Evolutionary conservation across 1,140 invertebrate genomes (phyloP), one percentile per base, ranked within the genome.

Genomic region (Trachymyrmex septentrionalis): DNA sequence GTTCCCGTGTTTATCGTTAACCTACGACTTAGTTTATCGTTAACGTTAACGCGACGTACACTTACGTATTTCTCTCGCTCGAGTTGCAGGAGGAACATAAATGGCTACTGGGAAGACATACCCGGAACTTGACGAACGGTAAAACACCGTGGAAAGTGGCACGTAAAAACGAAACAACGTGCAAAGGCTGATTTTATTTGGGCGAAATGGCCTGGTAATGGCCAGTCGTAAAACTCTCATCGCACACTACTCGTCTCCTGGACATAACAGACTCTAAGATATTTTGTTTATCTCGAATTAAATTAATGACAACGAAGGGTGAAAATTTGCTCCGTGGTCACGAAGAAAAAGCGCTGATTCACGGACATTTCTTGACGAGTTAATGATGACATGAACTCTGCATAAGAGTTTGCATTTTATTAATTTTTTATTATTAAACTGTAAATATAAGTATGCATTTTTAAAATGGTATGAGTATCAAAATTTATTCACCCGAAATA

Each of bases 201-300:
- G 9, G 24, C 72, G 16, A 77, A 89, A 86, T 64, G 78, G 59
- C 30, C 38, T 53, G 67, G 80, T 86, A 91, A 91, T 75, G 71
- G 55, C 24, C 38, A 76, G 38, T 86, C 88, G 69, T 91, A 91
- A 91, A 91, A 86, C 66, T 38, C 7, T 38, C 34, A 76, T 90
- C 85, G 53, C 48, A n/a, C 38, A 53, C 27, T 59, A 64, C 27
- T 50, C 48, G 16, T 55, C 44, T 48, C 21, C 9, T 53, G 6
- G n/a, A 50, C 12, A 10, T 21, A 61, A 85, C 12, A 50, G 19
- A 81, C 24, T 71, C 24, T 12, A n/a, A 27, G 66, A 87, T 59
- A 88, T 82, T 89, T 89, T 59, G 88, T 90, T 87, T 87, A 86
- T 78, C 16, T 5, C 38, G 81, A 81, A 80, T 77, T 30, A 77